These are phyloP conservation scores for Venustoraphidia nigricollis DNA, from an alignment of 2,888 invertebrate genomes.

Conservation along the genomic window DNA sequence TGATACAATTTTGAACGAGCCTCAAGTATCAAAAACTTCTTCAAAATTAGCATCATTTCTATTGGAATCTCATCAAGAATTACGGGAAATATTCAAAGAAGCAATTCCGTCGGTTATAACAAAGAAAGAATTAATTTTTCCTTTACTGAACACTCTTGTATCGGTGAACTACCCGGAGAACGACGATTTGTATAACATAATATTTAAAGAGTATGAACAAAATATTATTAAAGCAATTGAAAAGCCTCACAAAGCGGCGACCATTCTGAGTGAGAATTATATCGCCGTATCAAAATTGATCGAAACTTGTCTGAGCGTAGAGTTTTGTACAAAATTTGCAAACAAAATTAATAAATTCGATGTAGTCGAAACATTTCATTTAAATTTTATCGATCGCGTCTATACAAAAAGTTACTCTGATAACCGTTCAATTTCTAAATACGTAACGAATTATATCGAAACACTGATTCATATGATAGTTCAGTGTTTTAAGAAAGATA, in stretches of 20 bases:
- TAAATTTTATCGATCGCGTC: slow-evolving; percentile 35
- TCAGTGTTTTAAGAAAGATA: too few species aligned
- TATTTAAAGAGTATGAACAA: slow-evolving; percentile 43
- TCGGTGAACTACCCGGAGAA: slow-evolving; percentile 28
- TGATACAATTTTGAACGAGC: slow-evolving; percentile 32
- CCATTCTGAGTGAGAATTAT: slow-evolving; percentile 43
- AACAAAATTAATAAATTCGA: slow-evolving; percentile 49
- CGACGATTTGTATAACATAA: slow-evolving; percentile 30
- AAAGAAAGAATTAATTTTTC: slow-evolving; percentile 47
- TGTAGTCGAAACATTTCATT: slow-evolving; percentile 38
- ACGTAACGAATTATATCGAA: slow-evolving; percentile 35
- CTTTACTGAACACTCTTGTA: slow-evolving; percentile 32
- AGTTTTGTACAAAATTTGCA: slow-evolving; percentile 38
- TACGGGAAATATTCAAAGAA: slow-evolving; percentile 31
- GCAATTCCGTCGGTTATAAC: slow-evolving; percentile 33
- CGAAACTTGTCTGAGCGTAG: slow-evolving; percentile 37
- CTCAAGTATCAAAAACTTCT: slow-evolving; percentile 38
- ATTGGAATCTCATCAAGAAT: slow-evolving; percentile 34
- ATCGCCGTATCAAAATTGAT: slow-evolving; percentile 41
- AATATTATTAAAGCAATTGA: slow-evolving; percentile 47
- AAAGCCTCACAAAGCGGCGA: slow-evolving; percentile 53
- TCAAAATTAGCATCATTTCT: slow-evolving; percentile 40
- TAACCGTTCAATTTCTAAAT: slow-evolving; percentile 24
- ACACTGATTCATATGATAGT: slow-evolving; percentile 36
- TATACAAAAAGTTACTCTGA: slow-evolving; percentile 33